These are phyloP conservation scores for Polyploca ridens DNA, from an alignment of 2,888 invertebrate species.

Conservation along the genomic window DNA sequence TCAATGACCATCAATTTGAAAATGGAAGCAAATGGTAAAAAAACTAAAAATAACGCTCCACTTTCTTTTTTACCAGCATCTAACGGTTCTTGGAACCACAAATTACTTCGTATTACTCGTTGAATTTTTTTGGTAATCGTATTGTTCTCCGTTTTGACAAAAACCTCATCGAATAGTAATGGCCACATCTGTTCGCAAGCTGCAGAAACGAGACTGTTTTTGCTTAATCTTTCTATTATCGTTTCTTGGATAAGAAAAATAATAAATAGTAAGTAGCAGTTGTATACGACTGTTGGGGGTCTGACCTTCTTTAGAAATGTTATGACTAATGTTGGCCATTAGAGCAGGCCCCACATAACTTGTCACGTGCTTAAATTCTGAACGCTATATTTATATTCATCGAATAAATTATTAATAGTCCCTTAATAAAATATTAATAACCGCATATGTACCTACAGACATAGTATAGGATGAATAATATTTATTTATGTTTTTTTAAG, in stretches of 20 bases:
- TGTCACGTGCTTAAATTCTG: neutral
- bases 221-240: constrained; percentile 24
- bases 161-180: constrained; percentile 11
- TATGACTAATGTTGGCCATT: constrained; percentile 14
- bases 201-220: constrained; percentile 24
- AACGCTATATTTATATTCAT: neutral
- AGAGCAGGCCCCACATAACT: neutral
- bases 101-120: neutral
- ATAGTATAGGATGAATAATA: too few relatives aligned
- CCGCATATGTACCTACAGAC: too few relatives aligned
- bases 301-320: constrained; percentile 15
- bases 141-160: constrained; percentile 1
- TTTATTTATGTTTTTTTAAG: too few relatives aligned
- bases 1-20: neutral
- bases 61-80: constrained; percentile 8
- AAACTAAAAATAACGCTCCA: neutral
- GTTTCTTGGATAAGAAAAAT: constrained; percentile 15
- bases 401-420: neutral
- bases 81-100: constrained; percentile 4
- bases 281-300: constrained; percentile 19
- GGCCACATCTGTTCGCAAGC: constrained; percentile 23
- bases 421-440: too few relatives aligned
- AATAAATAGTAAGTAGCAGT: constrained; percentile 33
- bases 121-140: constrained; percentile 2
- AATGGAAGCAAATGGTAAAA: neutral